A percentile compares a stretch with the other conserved stretches of the same genome.
Conservation (phyloP, 2,797 vertebrate species). For the Hoplostethus atlanticus region DNA sequence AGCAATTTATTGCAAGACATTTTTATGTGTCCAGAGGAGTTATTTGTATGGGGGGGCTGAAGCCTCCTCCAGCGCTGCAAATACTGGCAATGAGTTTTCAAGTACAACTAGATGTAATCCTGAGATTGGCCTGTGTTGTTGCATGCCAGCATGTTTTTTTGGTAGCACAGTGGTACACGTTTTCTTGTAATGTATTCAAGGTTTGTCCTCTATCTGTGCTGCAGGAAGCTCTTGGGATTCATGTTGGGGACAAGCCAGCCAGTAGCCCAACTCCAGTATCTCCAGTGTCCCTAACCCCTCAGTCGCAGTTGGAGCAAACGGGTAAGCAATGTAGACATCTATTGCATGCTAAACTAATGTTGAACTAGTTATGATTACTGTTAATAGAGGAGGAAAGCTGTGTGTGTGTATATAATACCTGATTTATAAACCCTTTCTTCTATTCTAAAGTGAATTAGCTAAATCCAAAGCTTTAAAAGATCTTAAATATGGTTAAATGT, state of each 20-base stretch:
- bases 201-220: constrained; percentile 15
- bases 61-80: neutral
- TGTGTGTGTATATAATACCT: no score
- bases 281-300: constrained; percentile 30
- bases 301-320: constrained; percentile 2
- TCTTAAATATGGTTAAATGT: no score
- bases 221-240: constrained; percentile 82
- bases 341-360: neutral
- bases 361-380: neutral
- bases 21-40: neutral
- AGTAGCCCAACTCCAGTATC: constrained; percentile 11
- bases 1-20: neutral
- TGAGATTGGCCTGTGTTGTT: neutral
- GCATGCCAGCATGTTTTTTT: neutral
- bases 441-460: no score
- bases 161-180: neutral
- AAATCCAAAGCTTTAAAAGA: no score
- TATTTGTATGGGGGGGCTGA: neutral
- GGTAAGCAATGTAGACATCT: constrained; percentile 28
- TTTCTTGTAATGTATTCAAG: neutral
- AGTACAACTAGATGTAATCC: neutral
- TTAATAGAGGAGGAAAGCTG: no score
- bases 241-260: constrained; percentile 58
- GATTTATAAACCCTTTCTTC: no score
- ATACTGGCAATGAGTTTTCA: neutral